Conservation (phyloP, 2,888 invertebrate species). For the Tupiocoris notatus region DNA sequence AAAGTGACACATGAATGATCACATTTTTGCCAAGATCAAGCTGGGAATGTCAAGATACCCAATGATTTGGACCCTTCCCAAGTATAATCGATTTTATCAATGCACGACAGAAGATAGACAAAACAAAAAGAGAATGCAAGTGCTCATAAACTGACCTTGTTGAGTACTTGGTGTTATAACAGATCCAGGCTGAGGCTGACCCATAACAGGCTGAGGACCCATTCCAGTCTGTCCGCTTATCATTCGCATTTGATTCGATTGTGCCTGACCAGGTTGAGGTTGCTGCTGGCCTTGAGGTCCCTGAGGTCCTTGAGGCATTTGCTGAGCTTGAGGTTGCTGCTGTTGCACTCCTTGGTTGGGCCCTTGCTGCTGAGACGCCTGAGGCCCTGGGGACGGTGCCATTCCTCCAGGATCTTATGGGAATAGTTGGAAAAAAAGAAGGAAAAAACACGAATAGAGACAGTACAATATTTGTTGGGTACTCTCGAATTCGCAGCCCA, state of each 20-base stretch:
- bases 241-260: conserved; percentile 33
- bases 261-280: conserved; percentile 49
- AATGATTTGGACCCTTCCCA: too few relatives aligned
- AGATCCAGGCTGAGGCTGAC: conserved; percentile 52
- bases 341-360: conserved; percentile 49
- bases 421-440: background rate
- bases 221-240: conserved; percentile 33
- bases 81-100: too few relatives aligned
- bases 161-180: conserved; percentile 50
- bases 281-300: conserved; percentile 53
- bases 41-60: too few relatives aligned
- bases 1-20: too few relatives aligned
- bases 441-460: background rate
- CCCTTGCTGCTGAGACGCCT: conserved; percentile 13
- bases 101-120: too few relatives aligned
- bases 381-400: conserved; percentile 28
- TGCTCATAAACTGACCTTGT: too few relatives aligned
- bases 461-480: too few relatives aligned
- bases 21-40: too few relatives aligned
- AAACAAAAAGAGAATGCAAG: too few relatives aligned
- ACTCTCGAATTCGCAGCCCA: too few relatives aligned
- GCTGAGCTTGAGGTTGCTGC: conserved; percentile 52
- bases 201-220: conserved; percentile 52
- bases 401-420: conserved; percentile 35
- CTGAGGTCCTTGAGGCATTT: conserved; percentile 48